A percentile compares a stretch with the other conserved stretches of the same genome.
phyloP scores from a whole-genome alignment of 2,113 vertebrate genomes.

The Loxodonta africana region DNA sequence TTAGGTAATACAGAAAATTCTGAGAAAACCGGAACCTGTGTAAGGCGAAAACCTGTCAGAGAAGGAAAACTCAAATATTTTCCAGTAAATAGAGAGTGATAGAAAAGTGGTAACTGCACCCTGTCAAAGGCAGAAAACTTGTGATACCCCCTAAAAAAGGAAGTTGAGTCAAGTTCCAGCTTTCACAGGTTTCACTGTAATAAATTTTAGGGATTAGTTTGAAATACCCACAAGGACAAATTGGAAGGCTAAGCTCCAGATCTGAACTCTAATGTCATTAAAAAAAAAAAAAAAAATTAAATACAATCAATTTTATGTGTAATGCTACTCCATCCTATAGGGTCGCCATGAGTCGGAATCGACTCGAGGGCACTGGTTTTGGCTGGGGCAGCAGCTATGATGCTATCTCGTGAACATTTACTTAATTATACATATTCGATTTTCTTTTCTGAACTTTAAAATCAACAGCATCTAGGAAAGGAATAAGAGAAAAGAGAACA shows the following conservation, averaged over 20 bases:
- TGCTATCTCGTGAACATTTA: background rate
- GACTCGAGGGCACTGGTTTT: too few species aligned
- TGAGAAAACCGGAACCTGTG: too few species aligned
- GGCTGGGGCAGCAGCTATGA: background rate
- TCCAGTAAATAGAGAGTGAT: too few species aligned
- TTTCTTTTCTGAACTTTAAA: slow-evolving; percentile 1
- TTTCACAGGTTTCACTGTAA: too few species aligned
- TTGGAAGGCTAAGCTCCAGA: background rate
- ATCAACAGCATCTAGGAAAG: background rate
- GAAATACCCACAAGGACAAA: background rate
- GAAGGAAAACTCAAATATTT: too few species aligned
- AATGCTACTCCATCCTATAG: background rate
- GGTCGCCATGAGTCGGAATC: too few species aligned
- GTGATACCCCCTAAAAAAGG: too few species aligned
- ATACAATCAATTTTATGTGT: background rate
- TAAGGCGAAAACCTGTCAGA: too few species aligned
- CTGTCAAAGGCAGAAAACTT: too few species aligned
- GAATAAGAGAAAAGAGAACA: background rate
- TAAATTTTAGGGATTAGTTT: background rate
- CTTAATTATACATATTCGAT: background rate
- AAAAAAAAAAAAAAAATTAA: slow-evolving; percentile 2
- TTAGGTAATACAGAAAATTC: background rate
- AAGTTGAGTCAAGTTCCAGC: too few species aligned
- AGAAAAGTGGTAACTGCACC: too few species aligned
- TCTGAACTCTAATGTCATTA: background rate